Percentiles rank a stretch among this genome's conserved stretches.
Conservation (phyloP, 2,797 vertebrate species). For the Acipenser transmontanus region DNA sequence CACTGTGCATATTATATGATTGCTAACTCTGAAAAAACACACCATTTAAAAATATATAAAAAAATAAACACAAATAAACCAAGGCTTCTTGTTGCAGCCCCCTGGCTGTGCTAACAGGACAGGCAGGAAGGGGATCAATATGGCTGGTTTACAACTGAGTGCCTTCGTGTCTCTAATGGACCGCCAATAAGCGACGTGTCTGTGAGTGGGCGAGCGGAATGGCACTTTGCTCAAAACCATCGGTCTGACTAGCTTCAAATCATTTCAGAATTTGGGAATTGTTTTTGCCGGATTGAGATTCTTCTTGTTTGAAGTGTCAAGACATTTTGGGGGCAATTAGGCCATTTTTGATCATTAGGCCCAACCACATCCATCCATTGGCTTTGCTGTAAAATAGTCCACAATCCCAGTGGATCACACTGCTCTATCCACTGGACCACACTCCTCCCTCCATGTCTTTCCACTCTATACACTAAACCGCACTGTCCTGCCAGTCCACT, state of each 20-base stretch:
- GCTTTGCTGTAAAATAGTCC: no score
- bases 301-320: no score
- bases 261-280: no score
- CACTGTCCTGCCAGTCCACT: conserved; percentile 13
- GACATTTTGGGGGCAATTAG: no score
- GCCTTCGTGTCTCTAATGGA: conserved; percentile 26
- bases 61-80: conserved; percentile 9
- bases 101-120: conserved; percentile 14
- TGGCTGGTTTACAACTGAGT: conserved; percentile 12
- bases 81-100: conserved; percentile 8
- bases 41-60: conserved; percentile 13
- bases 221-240: conserved; percentile 23
- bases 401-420: no score
- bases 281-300: no score
- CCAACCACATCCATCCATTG: no score
- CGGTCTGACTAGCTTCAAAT: no score
- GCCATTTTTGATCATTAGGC: no score
- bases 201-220: conserved; percentile 7
- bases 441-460: conserved; percentile 37
- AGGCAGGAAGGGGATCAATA: conserved; percentile 24
- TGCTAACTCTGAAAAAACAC: neutral
- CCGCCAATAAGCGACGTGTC: neutral
- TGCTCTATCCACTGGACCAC: neutral
- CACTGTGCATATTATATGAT: neutral
- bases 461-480: conserved; percentile 34